phyloP scores from a whole-genome alignment of 2,888 invertebrate genomes.

The Teleogryllus oceanicus region DNA sequence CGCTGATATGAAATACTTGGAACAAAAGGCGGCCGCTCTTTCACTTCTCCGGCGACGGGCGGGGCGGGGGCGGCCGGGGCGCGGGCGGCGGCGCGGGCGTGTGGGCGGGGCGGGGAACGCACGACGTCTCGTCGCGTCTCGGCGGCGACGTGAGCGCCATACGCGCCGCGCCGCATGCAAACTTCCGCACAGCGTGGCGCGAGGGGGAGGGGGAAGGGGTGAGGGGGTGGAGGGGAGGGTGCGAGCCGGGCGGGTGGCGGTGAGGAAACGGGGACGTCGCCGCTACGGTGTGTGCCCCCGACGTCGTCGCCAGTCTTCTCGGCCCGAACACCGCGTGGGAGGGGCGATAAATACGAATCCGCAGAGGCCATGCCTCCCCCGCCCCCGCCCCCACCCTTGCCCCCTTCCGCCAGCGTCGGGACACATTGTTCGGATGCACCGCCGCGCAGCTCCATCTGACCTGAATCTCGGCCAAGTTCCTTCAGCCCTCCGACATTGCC shows the following conservation, averaged over 20 bases:
- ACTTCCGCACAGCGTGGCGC: background rate
- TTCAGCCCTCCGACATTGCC: no score
- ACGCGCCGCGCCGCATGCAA: background rate
- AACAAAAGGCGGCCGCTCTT: conserved; percentile 18
- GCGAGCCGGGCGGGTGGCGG: background rate
- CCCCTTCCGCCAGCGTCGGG: background rate
- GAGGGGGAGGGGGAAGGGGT: background rate
- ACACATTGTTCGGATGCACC: no score
- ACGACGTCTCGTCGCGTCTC: background rate
- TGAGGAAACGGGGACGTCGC: background rate
- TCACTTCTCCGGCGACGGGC: background rate
- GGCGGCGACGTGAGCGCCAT: conserved; percentile 18
- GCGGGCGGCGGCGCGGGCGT: background rate
- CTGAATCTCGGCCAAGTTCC: no score
- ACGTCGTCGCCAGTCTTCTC: background rate
- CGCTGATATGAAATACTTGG: conserved; percentile 10
- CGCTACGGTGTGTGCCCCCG: no score
- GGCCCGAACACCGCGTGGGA: background rate
- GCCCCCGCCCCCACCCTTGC: background rate
- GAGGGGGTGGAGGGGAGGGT: background rate
- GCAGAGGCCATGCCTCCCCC: background rate
- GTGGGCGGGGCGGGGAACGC: background rate
- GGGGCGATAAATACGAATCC: background rate
- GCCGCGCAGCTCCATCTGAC: no score
- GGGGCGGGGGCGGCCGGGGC: background rate